Evolutionary conservation across 2,113 vertebrate species (phyloP).

Genomic region (Amphiprion percula): DNA sequence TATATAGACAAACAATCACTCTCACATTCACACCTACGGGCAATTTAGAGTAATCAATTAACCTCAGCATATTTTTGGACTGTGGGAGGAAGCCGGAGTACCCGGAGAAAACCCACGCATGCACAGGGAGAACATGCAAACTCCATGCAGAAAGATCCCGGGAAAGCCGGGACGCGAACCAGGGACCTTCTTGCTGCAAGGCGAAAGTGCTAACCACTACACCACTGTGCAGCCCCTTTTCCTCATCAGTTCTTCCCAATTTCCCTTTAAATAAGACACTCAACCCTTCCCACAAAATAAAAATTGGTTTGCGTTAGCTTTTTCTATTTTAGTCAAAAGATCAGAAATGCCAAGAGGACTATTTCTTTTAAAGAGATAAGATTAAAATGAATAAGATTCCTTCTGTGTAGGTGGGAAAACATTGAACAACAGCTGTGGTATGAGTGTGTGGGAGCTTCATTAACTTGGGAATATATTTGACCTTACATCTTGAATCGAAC

Average conservation of each 20-base stretch:
- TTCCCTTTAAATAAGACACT: not conserved
- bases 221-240: too few species aligned
- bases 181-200: too few species aligned
- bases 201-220: too few species aligned
- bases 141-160: too few species aligned
- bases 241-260: not conserved
- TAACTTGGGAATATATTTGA: constrained; percentile 42
- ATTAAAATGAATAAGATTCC: not conserved
- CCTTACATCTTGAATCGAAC: constrained; percentile 31
- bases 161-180: too few species aligned
- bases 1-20: too few species aligned
- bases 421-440: constrained; percentile 23
- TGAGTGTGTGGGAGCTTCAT: constrained; percentile 39
- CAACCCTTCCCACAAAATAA: not conserved
- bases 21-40: too few species aligned
- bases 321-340: not conserved
- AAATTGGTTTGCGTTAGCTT: not conserved
- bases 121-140: too few species aligned
- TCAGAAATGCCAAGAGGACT: not conserved
- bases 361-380: not conserved
- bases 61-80: too few species aligned
- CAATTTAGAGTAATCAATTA: too few species aligned
- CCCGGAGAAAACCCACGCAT: too few species aligned
- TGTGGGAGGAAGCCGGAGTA: too few species aligned
- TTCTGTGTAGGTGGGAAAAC: constrained; percentile 24